phyloP scores from a whole-genome alignment of 2,113 vertebrate genomes.

The Tapirus terrestris region DNA sequence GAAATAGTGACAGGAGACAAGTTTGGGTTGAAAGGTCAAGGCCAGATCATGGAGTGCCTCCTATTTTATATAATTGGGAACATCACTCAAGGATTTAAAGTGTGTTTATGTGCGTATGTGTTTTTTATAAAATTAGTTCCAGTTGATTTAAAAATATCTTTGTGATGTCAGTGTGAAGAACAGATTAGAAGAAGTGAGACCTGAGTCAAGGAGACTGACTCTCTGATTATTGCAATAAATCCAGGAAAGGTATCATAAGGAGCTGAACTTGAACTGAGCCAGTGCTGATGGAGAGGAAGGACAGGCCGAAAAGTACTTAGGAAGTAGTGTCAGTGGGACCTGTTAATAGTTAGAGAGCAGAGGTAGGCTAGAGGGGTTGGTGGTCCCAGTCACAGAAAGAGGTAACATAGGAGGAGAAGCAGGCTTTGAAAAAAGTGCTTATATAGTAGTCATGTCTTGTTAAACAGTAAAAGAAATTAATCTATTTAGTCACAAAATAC shows the following conservation, averaged over 20 bases:
- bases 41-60: background rate
- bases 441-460: background rate
- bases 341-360: background rate
- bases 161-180: constrained; percentile 10
- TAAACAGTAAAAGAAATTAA: background rate
- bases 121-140: constrained; percentile 26
- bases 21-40: background rate
- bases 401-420: background rate
- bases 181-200: constrained; percentile 24
- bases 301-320: background rate
- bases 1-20: background rate
- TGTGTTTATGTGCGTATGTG: background rate
- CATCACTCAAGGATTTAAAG: background rate
- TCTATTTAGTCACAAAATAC: constrained; percentile 13
- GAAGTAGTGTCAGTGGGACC: background rate
- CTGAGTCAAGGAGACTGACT: background rate
- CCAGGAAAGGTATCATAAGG: background rate
- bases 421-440: background rate
- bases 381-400: background rate
- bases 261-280: background rate
- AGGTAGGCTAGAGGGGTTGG: background rate
- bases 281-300: background rate
- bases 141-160: constrained; percentile 25
- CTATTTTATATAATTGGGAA: background rate
- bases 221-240: background rate